Base-by-base conservation (phyloP, 2,888 invertebrate genomes). In the Ectobius pallidus region DNA sequence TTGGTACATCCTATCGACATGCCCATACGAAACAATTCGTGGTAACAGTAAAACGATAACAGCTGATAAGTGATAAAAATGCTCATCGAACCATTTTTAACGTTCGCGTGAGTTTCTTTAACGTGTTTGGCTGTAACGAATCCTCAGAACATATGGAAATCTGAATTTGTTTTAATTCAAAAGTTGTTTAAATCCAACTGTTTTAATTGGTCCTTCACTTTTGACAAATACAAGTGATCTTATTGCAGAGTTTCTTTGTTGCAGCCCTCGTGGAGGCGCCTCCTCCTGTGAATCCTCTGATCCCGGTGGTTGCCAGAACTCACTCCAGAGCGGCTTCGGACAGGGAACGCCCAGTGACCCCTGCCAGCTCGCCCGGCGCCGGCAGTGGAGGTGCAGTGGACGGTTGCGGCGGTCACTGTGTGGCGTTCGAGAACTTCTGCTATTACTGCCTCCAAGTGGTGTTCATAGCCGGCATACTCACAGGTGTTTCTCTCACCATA, bases 401-500 rank as follows among this genome's bases (percentile, higher is more conserved):
- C 75, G 90, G 90, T 27, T 90, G 90, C 81, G 90, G 90, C 14
- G 90, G 90, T 3, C 89, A 89, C 80, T 90, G 90, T 77, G 88
- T 89, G 76, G 89, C 88, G 76, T 89, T 89, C 84, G 90, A 90
- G 85, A 90, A 89, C 84, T 88, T 90, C 78, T 90, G 90, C 83
- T 90, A 90, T 82, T 89, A 90, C 81, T 88, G 90, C 79, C 84
- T 90, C 79, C 89, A 90, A 86, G 87, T 90, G 77, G 86, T 89
- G 79, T 90, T 90, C 83, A 88, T 89, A 71, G 88, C 89, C 79
- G 89, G 90, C 61, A 87, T 90, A 78, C 81, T 90, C 76, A 88
- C 89, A 58, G 90, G 90, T 71, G 86, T 89, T 76, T 89, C 89
- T 46, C 81, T 90, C 76, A 88, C 88, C 77, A 88, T 90, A 77